These are phyloP conservation scores for Grallaria varia DNA, from an alignment of 2,113 vertebrate genomes.

Conservation along the genomic window DNA sequence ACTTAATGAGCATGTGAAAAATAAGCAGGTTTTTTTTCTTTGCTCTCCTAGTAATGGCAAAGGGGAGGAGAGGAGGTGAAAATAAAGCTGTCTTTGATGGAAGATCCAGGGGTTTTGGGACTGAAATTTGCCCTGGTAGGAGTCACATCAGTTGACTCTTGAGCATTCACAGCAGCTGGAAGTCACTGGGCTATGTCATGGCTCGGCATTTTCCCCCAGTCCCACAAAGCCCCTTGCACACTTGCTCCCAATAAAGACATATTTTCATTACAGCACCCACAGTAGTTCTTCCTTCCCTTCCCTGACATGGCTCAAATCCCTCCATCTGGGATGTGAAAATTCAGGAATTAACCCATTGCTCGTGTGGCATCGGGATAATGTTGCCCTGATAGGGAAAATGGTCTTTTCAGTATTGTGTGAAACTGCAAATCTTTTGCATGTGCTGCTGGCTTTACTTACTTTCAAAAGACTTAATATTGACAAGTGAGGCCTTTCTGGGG, in stretches of 20 bases:
- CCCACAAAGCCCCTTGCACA: not conserved
- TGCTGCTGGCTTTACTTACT: not conserved
- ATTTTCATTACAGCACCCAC: not conserved
- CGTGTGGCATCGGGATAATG: not conserved
- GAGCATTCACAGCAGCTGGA: not conserved
- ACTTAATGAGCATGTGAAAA: slow-evolving; percentile 16
- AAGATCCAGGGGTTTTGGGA: not conserved
- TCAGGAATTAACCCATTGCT: not conserved
- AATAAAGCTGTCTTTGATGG: not conserved
- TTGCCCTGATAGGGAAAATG: not conserved
- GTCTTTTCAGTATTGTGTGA: not conserved
- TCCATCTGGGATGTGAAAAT: not conserved
- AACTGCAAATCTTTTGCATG: not conserved
- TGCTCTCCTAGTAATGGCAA: not conserved
- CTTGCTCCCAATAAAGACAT: not conserved
- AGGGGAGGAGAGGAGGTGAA: not conserved
- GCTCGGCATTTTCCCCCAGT: not conserved
- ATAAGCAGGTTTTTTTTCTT: not conserved
- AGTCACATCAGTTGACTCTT: not conserved
- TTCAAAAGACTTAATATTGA: not conserved
- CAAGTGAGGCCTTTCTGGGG: not conserved
- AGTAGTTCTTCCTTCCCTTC: not conserved
- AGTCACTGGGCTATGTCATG: not conserved
- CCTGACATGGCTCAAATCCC: not conserved
- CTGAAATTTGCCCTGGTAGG: not conserved